Conservation (phyloP, 1,140 invertebrate species). For the Philaenus spumarius region DNA sequence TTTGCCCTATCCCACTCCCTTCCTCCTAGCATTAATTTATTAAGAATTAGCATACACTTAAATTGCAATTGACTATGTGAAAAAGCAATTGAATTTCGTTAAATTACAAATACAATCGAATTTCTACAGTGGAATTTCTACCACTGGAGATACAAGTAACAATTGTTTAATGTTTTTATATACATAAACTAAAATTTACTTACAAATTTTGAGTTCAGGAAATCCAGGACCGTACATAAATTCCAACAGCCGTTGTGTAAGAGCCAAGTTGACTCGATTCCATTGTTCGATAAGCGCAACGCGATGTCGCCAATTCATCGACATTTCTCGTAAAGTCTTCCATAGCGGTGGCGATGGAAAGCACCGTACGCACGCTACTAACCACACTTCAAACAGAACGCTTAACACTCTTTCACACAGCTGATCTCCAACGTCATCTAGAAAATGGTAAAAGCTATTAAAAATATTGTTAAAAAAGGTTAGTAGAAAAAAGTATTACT, state of each 20-base stretch:
- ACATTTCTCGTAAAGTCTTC: conserved; percentile 92
- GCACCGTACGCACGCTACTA: conserved; percentile 82
- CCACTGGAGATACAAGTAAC: no score
- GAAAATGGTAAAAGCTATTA: no score
- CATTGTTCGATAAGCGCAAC: conserved; percentile 89
- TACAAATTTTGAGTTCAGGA: conserved; percentile 77
- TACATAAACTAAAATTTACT: conserved; percentile 30
- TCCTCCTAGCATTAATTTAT: no score
- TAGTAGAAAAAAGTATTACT: no score
- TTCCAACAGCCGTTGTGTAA: conserved; percentile 74
- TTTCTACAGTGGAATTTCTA: no score
- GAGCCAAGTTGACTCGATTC: conserved; percentile 85
- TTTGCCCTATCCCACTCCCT: no score
- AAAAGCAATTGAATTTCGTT: no score
- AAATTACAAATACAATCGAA: no score
- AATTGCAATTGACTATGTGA: no score
- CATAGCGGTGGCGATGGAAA: conserved; percentile 91
- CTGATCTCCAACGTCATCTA: conserved; percentile 89
- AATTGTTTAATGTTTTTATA: no score
- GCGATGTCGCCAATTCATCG: conserved; percentile 88
- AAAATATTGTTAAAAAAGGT: no score
- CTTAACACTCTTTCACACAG: conserved; percentile 89
- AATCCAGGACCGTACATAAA: conserved; percentile 87
- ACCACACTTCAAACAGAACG: conserved; percentile 92
- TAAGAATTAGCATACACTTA: no score